Base-by-base conservation (phyloP, 2,797 vertebrate genomes). In the Synanceia verrucosa region DNA sequence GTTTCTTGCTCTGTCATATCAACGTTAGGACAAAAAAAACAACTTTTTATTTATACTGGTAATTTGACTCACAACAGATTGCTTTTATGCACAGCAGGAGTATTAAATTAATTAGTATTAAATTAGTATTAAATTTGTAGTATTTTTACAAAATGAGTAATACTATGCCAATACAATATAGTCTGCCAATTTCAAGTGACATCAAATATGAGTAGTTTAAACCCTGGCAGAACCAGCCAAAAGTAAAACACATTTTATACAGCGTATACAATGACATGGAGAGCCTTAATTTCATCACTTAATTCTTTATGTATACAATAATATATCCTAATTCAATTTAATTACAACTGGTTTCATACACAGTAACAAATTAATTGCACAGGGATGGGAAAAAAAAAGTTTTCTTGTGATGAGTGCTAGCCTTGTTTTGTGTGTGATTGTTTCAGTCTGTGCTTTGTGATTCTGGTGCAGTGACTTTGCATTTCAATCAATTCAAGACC, bases 101-200 rank as follows among this genome's bases (percentile, higher is more conserved):
- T 36, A 5, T 3, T 51, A n/a, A n/a, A n/a, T n/a, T n/a, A n/a
- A n/a, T n/a, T n/a, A n/a, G n/a, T n/a, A n/a, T n/a, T n/a, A 10
- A 2, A 36, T 36, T 12, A 10, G 23, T 48, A 24, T 24, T 48
- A 1, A 23, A 44, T n/a, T 19, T 7, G 3, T 19, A 44, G 4
- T 5, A 9, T 13, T 21, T 46, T 21, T 21, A 46, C 44, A 24
- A 46, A 52, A 14, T n/a, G n/a, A 26, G 0, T 5, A 16, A 2
- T 39, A 2, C 11, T 11, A 3, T 39, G 4, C 11, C 6, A 9
- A 33, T 65, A n/a, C n/a, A n/a, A n/a, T n/a, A n/a, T n/a, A n/a
- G n/a, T n/a, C n/a, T n/a, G n/a, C n/a, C 16, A 11, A 0, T 14
- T 46, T 44, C 6, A 5, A 23, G 0, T 33, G 4, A 21, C 28